A percentile compares a stretch with the other conserved stretches of the same genome.
phyloP scores from a whole-genome alignment of 1,140 invertebrate species.

The Cyclina sinensis region DNA sequence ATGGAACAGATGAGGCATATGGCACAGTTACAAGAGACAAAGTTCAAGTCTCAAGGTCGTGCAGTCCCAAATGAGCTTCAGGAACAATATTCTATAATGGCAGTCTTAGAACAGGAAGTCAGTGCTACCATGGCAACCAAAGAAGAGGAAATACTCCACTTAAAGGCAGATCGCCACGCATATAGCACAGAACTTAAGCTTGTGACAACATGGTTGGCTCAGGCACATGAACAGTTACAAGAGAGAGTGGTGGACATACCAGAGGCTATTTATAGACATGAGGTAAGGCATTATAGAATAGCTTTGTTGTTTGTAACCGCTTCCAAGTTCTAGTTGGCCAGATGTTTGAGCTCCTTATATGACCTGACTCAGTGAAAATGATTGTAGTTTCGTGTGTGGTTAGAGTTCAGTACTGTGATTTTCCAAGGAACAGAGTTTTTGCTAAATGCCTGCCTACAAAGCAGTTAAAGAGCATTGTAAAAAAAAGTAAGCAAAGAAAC shows the following conservation, averaged over 20 bases:
- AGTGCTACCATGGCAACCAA: slow-evolving; percentile 73
- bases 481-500: no score
- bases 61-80: slow-evolving; percentile 74
- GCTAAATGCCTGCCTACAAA: no score
- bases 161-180: slow-evolving; percentile 77
- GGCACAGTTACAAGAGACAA: slow-evolving; percentile 72
- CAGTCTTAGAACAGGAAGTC: slow-evolving; percentile 71
- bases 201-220: slow-evolving; percentile 76
- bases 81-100: slow-evolving; percentile 70
- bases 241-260: slow-evolving; percentile 76
- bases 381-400: no score
- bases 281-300: no score
- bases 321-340: no score
- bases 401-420: no score
- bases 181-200: slow-evolving; percentile 71
- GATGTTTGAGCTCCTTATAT: no score
- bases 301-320: no score
- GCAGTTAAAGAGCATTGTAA: no score
- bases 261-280: slow-evolving; percentile 74
- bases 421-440: no score
- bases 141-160: slow-evolving; percentile 77
- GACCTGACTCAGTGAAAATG: no score
- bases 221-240: slow-evolving; percentile 76
- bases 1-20: slow-evolving; percentile 75
- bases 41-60: slow-evolving; percentile 71